phyloP scores from a whole-genome alignment of 2,888 invertebrate genomes.

The Pristionchus fissidentatus region DNA sequence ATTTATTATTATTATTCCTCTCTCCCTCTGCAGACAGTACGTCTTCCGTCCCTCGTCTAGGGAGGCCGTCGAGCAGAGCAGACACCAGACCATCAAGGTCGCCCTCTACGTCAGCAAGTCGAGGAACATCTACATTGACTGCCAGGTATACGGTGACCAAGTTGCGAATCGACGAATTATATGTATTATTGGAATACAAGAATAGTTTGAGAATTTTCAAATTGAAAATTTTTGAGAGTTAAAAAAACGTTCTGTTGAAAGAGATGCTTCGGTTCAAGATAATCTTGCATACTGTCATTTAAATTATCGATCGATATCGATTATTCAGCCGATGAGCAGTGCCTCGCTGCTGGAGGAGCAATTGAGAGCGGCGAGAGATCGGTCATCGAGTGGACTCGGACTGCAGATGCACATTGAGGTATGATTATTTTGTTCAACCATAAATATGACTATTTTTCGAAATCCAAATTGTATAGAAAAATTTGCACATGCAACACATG shows the following conservation, averaged over 20 bases:
- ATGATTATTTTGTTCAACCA: not conserved
- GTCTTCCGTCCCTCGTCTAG: constrained; percentile 72
- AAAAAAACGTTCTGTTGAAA: too few relatives aligned
- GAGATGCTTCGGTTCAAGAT: too few relatives aligned
- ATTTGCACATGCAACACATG: too few relatives aligned
- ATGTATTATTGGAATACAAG: not conserved
- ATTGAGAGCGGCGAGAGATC: not conserved
- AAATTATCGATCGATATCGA: not conserved
- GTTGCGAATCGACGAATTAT: not conserved
- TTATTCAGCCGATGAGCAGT: constrained; percentile 54
- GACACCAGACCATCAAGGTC: constrained; percentile 83
- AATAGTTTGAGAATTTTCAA: too few relatives aligned
- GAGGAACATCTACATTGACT: constrained; percentile 88
- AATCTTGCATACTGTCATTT: not conserved
- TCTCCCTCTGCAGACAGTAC: constrained; percentile 70
- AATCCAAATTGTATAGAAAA: too few relatives aligned
- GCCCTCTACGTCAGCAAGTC: constrained; percentile 83
- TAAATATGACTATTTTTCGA: too few relatives aligned
- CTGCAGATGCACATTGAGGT: constrained; percentile 19
- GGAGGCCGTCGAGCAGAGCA: constrained; percentile 82
- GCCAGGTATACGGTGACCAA: too few relatives aligned
- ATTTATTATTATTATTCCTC: too few relatives aligned
- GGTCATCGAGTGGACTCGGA: not conserved
- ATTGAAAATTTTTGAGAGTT: too few relatives aligned
- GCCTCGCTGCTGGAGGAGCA: constrained; percentile 56